Percentiles rank a stretch among this genome's conserved stretches.
phyloP scores from a whole-genome alignment of 37 sponge, comb jelly and placozoan species.

The Haliclona indistincta region DNA sequence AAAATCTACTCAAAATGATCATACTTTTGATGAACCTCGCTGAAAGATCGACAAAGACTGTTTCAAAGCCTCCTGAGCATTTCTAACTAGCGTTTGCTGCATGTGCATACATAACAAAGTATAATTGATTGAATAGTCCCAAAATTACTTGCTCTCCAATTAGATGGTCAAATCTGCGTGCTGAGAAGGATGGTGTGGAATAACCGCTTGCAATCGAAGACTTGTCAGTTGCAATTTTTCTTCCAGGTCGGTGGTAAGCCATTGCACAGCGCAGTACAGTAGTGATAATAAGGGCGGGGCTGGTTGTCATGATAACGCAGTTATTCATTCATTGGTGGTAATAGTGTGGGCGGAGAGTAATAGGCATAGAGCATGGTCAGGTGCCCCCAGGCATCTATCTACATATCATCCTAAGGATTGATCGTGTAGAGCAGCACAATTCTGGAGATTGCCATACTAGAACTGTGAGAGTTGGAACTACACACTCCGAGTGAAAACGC shows the following conservation, averaged over 20 bases:
- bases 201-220: neutral
- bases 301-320: no score
- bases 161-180: constrained; percentile 28
- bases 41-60: constrained; percentile 39
- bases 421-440: no score
- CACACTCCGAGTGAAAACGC: no score
- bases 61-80: constrained; percentile 38
- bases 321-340: no score
- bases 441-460: no score
- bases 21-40: constrained; percentile 32
- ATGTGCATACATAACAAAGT: neutral
- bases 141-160: constrained; percentile 30
- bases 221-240: neutral
- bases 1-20: neutral
- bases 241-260: neutral
- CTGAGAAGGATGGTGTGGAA: neutral
- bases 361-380: no score
- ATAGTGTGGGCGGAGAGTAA: no score
- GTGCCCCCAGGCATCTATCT: no score
- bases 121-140: neutral
- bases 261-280: no score
- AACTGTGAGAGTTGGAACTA: no score
- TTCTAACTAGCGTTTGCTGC: constrained; percentile 35
- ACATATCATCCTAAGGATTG: no score
- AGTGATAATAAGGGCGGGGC: neutral